Conservation (phyloP, 2,797 vertebrate species). For the Mycteria americana region DNA sequence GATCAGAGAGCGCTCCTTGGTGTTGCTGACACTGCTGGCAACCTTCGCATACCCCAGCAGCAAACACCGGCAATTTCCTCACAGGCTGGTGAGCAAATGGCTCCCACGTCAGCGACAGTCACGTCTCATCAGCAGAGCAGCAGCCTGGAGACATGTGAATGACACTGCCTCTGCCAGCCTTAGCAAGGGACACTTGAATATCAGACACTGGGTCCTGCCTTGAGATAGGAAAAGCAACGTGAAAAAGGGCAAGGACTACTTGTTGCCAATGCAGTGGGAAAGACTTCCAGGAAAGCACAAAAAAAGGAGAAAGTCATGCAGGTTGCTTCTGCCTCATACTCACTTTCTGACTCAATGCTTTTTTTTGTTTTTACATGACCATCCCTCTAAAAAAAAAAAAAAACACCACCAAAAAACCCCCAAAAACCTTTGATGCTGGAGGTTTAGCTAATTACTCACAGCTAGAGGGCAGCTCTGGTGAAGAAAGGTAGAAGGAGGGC, state of each 20-base stretch:
- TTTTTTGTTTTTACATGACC: neutral
- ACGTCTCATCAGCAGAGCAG: neutral
- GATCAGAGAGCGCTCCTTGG: neutral
- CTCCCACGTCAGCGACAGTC: neutral
- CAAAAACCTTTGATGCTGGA: neutral
- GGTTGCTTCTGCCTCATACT: neutral
- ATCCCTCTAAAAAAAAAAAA: neutral
- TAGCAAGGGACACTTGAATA: neutral
- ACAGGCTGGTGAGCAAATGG: neutral
- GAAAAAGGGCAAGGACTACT: neutral
- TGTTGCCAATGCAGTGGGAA: neutral
- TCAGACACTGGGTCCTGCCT: neutral
- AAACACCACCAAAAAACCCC: no score
- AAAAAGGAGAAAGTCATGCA: rapidly evolving
- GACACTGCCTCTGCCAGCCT: neutral
- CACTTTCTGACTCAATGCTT: neutral
- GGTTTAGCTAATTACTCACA: neutral
- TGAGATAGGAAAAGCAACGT: neutral
- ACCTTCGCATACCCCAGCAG: neutral
- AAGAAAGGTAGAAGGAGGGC: neutral
- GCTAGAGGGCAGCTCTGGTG: neutral
- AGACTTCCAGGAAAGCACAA: neutral
- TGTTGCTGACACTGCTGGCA: neutral
- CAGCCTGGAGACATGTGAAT: neutral
- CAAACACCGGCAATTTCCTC: neutral